Percentiles rank a stretch among this genome's conserved stretches.
These are phyloP conservation scores for Alces alces DNA, from an alignment of 2,113 vertebrate species.

Conservation along the genomic window DNA sequence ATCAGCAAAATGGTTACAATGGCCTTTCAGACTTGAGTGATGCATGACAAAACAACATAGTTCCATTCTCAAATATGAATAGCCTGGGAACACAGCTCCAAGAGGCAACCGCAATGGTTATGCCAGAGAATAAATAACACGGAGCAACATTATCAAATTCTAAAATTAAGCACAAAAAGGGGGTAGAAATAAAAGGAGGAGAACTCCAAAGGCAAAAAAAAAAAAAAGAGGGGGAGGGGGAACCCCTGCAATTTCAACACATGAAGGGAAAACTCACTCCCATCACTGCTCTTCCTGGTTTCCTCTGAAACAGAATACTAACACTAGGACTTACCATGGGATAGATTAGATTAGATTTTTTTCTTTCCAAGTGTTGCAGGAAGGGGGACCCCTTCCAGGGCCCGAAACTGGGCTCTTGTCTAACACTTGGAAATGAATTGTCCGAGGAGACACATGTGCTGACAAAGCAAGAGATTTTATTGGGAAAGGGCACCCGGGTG, in stretches of 20 bases:
- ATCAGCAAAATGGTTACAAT: background rate
- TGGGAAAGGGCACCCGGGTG: too few relatives aligned
- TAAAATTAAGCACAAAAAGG: background rate
- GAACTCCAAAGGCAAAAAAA: background rate
- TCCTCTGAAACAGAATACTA: background rate
- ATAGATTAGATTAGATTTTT: too few relatives aligned
- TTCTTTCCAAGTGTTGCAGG: background rate
- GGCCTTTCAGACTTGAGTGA: constrained; percentile 17
- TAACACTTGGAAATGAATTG: too few relatives aligned
- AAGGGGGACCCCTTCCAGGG: too few relatives aligned
- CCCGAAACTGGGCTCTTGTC: too few relatives aligned
- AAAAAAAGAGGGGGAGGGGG: background rate
- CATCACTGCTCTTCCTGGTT: background rate
- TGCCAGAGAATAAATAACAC: constrained; percentile 3
- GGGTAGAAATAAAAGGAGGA: background rate
- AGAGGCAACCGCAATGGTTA: background rate
- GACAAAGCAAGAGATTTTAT: too few relatives aligned
- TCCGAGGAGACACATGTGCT: too few relatives aligned
- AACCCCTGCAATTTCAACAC: background rate
- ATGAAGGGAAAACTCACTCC: background rate
- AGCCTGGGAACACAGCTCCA: background rate
- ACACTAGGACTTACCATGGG: background rate
- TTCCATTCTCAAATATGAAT: background rate
- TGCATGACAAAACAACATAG: background rate
- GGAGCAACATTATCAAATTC: background rate